Conservation (phyloP, 2,113 vertebrate species). For the Lipophrys pholis region DNA sequence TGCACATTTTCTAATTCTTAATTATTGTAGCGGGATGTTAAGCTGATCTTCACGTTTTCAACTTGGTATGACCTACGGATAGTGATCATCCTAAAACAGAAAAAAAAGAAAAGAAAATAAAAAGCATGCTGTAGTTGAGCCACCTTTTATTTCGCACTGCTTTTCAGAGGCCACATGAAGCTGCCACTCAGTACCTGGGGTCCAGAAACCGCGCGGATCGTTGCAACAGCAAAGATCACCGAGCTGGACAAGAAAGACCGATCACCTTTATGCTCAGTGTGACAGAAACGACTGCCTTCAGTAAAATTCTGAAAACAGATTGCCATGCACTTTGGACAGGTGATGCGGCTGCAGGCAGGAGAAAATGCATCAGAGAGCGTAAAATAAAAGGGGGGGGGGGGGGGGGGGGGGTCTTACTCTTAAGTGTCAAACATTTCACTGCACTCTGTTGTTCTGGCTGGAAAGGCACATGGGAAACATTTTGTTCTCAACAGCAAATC, state of each 20-base stretch:
- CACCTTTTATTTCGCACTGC: constrained; percentile 11
- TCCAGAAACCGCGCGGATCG: background rate
- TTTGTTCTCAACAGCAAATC: constrained; percentile 36
- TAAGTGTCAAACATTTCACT: constrained; percentile 35
- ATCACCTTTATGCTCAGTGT: constrained; percentile 19
- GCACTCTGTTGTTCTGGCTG: constrained; percentile 11
- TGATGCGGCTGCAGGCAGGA: background rate
- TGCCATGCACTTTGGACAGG: background rate
- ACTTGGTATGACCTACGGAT: constrained; percentile 8
- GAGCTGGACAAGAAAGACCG: constrained; percentile 27
- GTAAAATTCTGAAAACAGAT: constrained; percentile 19
- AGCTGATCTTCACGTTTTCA: background rate
- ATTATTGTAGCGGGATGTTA: constrained; percentile 7
- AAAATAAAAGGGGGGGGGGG: background rate
- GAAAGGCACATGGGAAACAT: constrained; percentile 19
- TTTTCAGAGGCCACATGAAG: constrained; percentile 17
- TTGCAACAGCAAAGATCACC: constrained; percentile 1
- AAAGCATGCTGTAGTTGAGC: background rate
- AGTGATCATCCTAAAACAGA: too few species aligned
- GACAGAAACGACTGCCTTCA: constrained; percentile 19
- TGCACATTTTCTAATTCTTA: background rate
- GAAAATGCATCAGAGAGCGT: constrained; percentile 24
- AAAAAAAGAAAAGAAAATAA: too few species aligned
- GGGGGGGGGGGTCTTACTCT: background rate
- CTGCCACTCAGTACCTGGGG: constrained; percentile 11